Evolutionary conservation across 2,888 invertebrate genomes (phyloP), one percentile per base, ranked within the genome.

Genomic region (Aspidapion aeneum): DNA sequence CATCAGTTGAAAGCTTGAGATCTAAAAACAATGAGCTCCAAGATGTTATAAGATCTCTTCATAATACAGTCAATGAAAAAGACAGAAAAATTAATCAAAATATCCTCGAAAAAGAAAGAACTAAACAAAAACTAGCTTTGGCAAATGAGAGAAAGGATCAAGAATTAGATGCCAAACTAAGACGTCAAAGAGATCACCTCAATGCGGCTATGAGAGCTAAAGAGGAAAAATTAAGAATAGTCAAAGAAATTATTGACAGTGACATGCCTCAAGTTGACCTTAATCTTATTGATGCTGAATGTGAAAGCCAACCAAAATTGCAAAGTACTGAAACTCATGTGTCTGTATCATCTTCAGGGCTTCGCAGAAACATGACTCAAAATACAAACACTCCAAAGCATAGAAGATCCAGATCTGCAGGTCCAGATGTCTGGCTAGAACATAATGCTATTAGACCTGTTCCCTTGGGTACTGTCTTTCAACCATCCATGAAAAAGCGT

Each of bases 401-500:
- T 74, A 83, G 93, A 17, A 83, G 96, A 20, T 95, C 96, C 0
- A 85, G 90, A 58, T 96, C 96, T 0, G 90, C 89, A 0, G 90
- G 90, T 54, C 35, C 35, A 35, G 83, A 84, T 57, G 81, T 82
- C 7, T 97, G 96, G 96, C 82, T 98, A 0, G 96, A 96, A 76
- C 98, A 98, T 72, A 88, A 91, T 21, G 91, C 96, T 0, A 85
- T 86, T 17, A 87, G 89, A 73, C 83, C 91, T 0, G 89, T 94
- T 0, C 91, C 94, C 0, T 82, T 93, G 69, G 93, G 91, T 2
- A 97, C 96, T 0, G 90, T 97, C 1, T 81, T 94, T 77, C 96
- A 96, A 76, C 96, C 98, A 0, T 84, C 86, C 58, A 88, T 96
- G 74, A 86, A 88, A 64, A 88, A 90, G 74, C 87, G 92, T 69